These are phyloP conservation scores for Pseudomyrmex pallidus DNA, from an alignment of 1,140 invertebrate genomes.

Conservation along the genomic window DNA sequence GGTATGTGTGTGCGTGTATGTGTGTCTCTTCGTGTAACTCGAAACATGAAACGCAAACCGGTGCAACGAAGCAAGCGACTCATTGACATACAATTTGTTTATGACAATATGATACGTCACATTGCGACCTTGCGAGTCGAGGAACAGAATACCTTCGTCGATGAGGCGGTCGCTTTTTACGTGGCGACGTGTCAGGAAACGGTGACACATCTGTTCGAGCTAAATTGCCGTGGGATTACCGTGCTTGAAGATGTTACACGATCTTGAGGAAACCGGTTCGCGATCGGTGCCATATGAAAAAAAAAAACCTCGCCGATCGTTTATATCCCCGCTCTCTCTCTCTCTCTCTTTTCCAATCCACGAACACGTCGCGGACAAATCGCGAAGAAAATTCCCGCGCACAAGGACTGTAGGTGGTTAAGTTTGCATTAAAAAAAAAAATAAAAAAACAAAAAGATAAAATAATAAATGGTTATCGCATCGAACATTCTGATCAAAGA, in stretches of 20 bases:
- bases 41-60: background rate
- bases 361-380: background rate
- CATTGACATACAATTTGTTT: background rate
- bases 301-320: slow-evolving; percentile 55
- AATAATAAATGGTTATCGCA: slow-evolving; percentile 1
- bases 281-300: background rate
- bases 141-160: slow-evolving; percentile 6
- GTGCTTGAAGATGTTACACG: slow-evolving; percentile 70
- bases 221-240: slow-evolving; percentile 75
- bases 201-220: slow-evolving; percentile 70
- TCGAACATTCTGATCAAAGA: background rate
- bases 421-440: background rate
- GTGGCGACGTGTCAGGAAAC: slow-evolving; percentile 53
- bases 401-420: background rate
- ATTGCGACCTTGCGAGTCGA: background rate
- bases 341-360: slow-evolving; percentile 10
- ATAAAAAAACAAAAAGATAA: background rate
- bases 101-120: background rate
- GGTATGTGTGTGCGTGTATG: too few relatives aligned
- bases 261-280: slow-evolving; percentile 67
- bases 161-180: background rate
- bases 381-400: too few relatives aligned
- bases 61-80: background rate
- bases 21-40: background rate
- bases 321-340: slow-evolving; percentile 50